Conservation (phyloP, 2,797 vertebrate genomes). For the Cetoscarus ocellatus region DNA sequence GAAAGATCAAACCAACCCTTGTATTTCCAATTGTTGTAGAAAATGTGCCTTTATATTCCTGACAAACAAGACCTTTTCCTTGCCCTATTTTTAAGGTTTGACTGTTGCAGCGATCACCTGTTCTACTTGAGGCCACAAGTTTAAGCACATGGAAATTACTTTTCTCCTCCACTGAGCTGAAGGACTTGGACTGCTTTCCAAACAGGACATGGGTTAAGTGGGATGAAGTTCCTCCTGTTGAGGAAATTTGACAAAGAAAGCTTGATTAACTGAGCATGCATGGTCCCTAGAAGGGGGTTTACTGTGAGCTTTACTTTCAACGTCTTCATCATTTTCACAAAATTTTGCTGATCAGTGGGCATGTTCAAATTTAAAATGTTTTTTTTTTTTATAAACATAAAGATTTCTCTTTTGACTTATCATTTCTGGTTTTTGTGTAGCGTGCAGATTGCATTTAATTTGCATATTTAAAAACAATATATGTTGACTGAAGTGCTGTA, state of each 20-base stretch:
- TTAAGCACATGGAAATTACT: conserved; percentile 25
- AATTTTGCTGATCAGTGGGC: no score
- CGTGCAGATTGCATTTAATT: no score
- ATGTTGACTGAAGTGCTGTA: no score
- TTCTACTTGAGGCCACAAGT: conserved; percentile 25
- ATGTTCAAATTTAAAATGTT: background rate
- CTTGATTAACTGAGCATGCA: conserved; percentile 23
- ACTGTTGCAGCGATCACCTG: conserved; percentile 9
- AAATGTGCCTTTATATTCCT: background rate
- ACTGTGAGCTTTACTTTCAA: conserved; percentile 11
- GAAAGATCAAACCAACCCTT: conserved; percentile 3
- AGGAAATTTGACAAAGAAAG: conserved; percentile 43
- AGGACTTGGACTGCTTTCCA: conserved; percentile 28
- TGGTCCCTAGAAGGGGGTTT: background rate
- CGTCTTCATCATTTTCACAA: background rate
- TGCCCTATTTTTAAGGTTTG: background rate
- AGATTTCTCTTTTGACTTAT: no score
- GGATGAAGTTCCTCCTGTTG: conserved; percentile 35
- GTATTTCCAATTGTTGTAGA: background rate
- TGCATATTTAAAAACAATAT: no score
- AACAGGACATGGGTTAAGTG: conserved; percentile 46
- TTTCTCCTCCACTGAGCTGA: conserved; percentile 29
- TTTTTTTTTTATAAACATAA: background rate
- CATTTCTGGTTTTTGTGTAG: no score
- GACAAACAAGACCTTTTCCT: conserved; percentile 3